phyloP scores from a whole-genome alignment of 1,140 invertebrate species.

The Drosophila biarmipes region DNA sequence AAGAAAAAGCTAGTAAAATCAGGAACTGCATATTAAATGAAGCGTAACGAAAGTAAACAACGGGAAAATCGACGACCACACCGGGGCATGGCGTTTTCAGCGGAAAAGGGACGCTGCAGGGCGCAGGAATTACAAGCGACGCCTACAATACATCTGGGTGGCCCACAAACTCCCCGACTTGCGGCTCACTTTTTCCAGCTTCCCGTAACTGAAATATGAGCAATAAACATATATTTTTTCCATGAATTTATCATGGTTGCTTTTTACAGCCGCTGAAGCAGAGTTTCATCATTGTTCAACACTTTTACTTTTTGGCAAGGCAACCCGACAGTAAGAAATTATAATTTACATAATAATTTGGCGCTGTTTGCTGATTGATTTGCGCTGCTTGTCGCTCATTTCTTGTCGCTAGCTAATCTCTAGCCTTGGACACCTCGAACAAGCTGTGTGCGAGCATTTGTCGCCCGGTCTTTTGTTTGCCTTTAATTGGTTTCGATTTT shows the following conservation, averaged over 20 bases:
- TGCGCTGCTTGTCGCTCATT: conserved; percentile 41
- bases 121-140: conserved; percentile 75
- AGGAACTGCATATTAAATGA: conserved; percentile 79
- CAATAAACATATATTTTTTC: conserved; percentile 35
- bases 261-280: conserved; percentile 21
- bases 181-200: conserved; percentile 11
- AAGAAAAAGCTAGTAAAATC: conserved; percentile 38
- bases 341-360: conserved; percentile 76
- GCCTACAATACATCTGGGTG: conserved; percentile 67
- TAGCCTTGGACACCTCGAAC: conserved; percentile 41
- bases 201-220: conserved; percentile 64
- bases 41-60: conserved; percentile 64
- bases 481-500: conserved; percentile 62
- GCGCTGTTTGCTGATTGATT: conserved; percentile 71
- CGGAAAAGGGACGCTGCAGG: conserved; percentile 36
- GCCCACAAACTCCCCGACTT: conserved; percentile 32
- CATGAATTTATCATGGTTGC: conserved; percentile 50
- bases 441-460: conserved; percentile 45
- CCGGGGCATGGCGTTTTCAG: conserved; percentile 20
- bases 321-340: conserved; percentile 56
- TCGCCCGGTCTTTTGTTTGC: conserved; percentile 61
- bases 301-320: conserved; percentile 52
- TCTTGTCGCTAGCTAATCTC: conserved; percentile 41
- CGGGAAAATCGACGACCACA: conserved; percentile 48
- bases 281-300: conserved; percentile 53